Conservation (phyloP, 1,140 invertebrate genomes). For the Drosophila rhopaloa region DNA sequence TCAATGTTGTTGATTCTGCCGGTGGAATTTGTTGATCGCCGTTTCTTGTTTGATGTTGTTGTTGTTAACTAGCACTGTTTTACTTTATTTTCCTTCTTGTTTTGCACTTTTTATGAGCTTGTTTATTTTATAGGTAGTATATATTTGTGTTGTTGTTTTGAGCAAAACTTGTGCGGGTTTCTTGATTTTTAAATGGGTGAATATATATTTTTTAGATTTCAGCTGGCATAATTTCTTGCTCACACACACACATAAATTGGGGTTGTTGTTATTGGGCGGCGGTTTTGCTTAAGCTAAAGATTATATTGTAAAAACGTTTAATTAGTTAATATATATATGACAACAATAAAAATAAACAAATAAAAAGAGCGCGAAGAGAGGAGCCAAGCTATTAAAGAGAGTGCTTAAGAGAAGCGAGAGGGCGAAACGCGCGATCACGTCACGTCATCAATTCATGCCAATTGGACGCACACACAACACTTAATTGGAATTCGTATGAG, state of each 20-base stretch:
- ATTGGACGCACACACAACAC: conserved; percentile 78
- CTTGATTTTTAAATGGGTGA: conserved; percentile 15
- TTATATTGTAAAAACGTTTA: conserved; percentile 50
- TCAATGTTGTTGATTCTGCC: conserved; percentile 15
- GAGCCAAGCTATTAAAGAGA: conserved; percentile 24
- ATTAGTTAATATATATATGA: conserved; percentile 43
- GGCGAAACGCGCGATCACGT: conserved; percentile 59
- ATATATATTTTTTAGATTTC: conserved; percentile 39
- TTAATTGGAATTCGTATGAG: conserved; percentile 83
- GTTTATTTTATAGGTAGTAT: conserved; percentile 41
- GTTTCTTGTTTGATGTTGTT: conserved; percentile 35
- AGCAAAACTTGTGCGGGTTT: conserved; percentile 67
- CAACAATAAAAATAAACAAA: conserved; percentile 50
- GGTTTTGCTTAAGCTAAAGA: conserved; percentile 70
- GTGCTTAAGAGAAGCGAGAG: conserved; percentile 29
- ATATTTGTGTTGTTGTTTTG: conserved; percentile 57
- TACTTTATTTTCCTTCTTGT: conserved; percentile 36
- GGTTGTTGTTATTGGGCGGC: conserved; percentile 51
- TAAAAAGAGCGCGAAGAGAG: conserved; percentile 50
- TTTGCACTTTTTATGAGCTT: conserved; percentile 51
- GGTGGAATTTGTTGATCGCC: conserved; percentile 33
- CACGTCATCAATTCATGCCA: conserved; percentile 82
- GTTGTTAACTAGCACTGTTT: conserved; percentile 47
- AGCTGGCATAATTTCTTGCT: conserved; percentile 60
- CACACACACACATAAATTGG: conserved; percentile 32